phyloP scores from a whole-genome alignment of 2,797 vertebrate species.

The Podargus strigoides region DNA sequence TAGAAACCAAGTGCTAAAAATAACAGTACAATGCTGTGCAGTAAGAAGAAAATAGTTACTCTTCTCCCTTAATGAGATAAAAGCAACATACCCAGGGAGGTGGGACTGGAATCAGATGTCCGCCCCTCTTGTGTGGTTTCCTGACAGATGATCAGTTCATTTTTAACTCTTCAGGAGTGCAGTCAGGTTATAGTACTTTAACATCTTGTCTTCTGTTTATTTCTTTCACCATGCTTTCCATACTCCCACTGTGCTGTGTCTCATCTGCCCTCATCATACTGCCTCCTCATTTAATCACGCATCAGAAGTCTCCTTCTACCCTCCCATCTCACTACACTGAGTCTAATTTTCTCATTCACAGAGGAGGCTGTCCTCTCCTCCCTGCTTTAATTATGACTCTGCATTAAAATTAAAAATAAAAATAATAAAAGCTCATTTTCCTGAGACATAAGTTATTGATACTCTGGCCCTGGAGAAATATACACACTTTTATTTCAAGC shows the following conservation, averaged over 20 bases:
- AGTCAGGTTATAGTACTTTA: conserved; percentile 34
- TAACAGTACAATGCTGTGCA: not conserved
- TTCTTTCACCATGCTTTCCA: conserved; percentile 18
- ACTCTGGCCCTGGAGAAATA: conserved; percentile 46
- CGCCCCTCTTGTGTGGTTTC: not conserved
- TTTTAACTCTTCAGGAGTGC: conserved; percentile 45
- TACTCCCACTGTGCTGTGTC: conserved; percentile 50
- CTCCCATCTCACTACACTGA: conserved; percentile 44
- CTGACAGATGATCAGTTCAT: conserved; percentile 39
- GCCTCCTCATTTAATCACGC: conserved; percentile 55
- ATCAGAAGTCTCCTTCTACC: conserved; percentile 50
- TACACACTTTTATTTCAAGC: not conserved
- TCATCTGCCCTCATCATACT: conserved; percentile 48
- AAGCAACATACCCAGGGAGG: not conserved
- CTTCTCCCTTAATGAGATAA: not conserved
- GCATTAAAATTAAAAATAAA: conserved; percentile 35
- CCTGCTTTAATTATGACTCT: conserved; percentile 59
- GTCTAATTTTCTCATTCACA: conserved; percentile 63
- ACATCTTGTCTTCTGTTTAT: conserved; percentile 54
- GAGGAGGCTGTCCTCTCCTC: conserved; percentile 57
- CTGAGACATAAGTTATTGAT: conserved; percentile 19
- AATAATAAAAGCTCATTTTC: conserved; percentile 42
- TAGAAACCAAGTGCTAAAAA: conserved; percentile 13
- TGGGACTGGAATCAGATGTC: not conserved
- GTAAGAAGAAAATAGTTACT: conserved; percentile 6